Evolutionary conservation across 1,140 invertebrate genomes (phyloP), one percentile per base, ranked within the genome.

Genomic region (Bombus pyrosoma): DNA sequence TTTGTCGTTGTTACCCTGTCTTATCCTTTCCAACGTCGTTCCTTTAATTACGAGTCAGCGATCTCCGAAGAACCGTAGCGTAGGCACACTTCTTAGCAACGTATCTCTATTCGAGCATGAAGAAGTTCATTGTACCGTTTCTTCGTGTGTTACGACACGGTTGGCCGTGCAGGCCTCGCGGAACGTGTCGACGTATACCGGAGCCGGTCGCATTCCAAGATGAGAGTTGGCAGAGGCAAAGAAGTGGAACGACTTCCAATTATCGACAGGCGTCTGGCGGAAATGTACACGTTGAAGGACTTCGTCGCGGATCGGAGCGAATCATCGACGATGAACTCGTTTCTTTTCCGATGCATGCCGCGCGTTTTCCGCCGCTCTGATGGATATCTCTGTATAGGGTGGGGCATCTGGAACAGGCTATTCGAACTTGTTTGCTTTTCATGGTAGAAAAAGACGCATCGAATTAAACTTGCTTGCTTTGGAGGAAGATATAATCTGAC

Each of bases 231-330:
- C 71, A 79, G 72, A 69, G 57, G 66, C n/a, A 39, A 86, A 81
- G 73, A 90, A 81, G 41, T 77, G 73, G 57, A 83, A 73, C 69
- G 66, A 69, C 76, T 86, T 32, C 41, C 86, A 87, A 85, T 90
- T 89, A 90, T 79, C 77, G 85, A 79, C 66, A 64, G 57, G 41
- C 43, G 59, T 79, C 37, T 43, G 28, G 64, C 81, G 81, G 85
- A 86, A 83, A 66, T 34, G 64, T 68, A 64, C 37, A 77, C 71
- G 59, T 47, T 47, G 41, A 69, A 82, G 62, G 83, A 86, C 74
- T 64, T 88, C 68, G 79, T 71, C n/a, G 81, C 32, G 72, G 41
- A 47, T 57, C 37, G 37, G 0, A 25, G 59, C 69, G 47, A 71
- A 72, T 47, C 82, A 39, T 77, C 71, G 59, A 32, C 28, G 34